Evolutionary conservation across 64 coral and sea anemone genomes (phyloP), one percentile per base, ranked within the genome.

Genomic region (Astreopora myriophthalma): DNA sequence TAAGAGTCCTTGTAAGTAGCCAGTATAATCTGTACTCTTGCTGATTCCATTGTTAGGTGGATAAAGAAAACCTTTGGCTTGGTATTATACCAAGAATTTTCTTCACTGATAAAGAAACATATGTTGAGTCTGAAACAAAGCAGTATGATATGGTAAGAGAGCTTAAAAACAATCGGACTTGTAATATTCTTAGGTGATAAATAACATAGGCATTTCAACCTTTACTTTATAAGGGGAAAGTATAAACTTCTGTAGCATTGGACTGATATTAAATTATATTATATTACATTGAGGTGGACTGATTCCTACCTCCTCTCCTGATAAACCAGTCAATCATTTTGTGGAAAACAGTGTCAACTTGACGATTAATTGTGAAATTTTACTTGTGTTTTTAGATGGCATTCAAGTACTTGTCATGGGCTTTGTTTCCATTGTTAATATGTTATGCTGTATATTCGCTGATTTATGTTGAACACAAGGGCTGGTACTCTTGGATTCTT

Each of bases 401-500:
- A 32, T 99, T 99, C 82, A 99, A 96, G 82, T 99, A 99, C 34
- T 65, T 99, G 40, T 99, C 97, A 16, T 99, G 97, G 97, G 35
- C 87, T 20, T 38, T 99, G 38, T 99, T 99, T 64, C 97, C 97
- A 0, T 46, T 99, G 61, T 71, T 99, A 46, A 11, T 95, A 0
- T 92, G 90, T 70, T 99, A 99, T 32, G 86, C 93, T 23, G 70
- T 99, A 13, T 99, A 99, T 74, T 99, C 97, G 29, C 38, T 99
- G 36, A 23, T 99, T 14, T 99, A 96, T 44, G 90, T 92, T 14
- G 97, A 99, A 30, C 97, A 99, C 76, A 99, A 96, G 38, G 91
- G 97, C 10, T 99, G 97, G 97, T 99, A 99, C 48, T 99, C 97
- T 3, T 99, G 97, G 97, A 84, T 99, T 26, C 74, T 99, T 26